Evolutionary conservation across 2,113 vertebrate species (phyloP), one percentile per base, ranked within the genome.

Genomic region (Leucoraja erinaceus): DNA sequence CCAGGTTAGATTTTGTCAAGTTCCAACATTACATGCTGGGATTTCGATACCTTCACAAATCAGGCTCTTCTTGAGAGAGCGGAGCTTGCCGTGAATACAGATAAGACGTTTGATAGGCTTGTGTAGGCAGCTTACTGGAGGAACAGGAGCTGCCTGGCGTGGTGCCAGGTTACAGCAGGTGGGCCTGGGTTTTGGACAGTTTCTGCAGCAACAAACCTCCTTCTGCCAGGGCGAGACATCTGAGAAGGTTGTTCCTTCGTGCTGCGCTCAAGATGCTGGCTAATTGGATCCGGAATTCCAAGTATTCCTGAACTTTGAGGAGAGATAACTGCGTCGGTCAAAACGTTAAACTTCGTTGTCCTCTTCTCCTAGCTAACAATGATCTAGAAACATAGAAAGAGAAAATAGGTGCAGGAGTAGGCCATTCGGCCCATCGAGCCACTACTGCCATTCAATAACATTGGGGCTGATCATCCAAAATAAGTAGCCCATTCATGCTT

Each of bases 1-100:
- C 83, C 11, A n/a, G 83, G 83, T 63, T 33, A 88, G 83, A 18
- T 88, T 22, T 31, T 88, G 28, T 88, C 83, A 31, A 88, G 83
- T 88, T n/a, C 28, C 54, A 88, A 88, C 28, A 63, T 63, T 18
- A 31, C 3, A 88, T 63, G 83, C 5, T 88, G n/a, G 28, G 59
- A 88, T 63, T 88, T 88, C 63, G 56, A 63, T n/a, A 9, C 10
- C 25, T 84, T 84, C 81, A 59, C 54, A 84, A 12, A 63, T 88
- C 83, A 88, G 83, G 59, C 63, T 63, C 59, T 88, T 88, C n/a
- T 16, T 31, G 59, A 63, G 28, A 31, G 75, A 12, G 0, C 10
- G 31, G 25, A 8, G 12, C 12, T 63, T 56, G 59, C 14, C 7
- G 5, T 63, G 83, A 88, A 63, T 88, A 63, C 83, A 63, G 83